Base-by-base conservation (phyloP, 2,113 vertebrate species). In the Prinia subflava region DNA sequence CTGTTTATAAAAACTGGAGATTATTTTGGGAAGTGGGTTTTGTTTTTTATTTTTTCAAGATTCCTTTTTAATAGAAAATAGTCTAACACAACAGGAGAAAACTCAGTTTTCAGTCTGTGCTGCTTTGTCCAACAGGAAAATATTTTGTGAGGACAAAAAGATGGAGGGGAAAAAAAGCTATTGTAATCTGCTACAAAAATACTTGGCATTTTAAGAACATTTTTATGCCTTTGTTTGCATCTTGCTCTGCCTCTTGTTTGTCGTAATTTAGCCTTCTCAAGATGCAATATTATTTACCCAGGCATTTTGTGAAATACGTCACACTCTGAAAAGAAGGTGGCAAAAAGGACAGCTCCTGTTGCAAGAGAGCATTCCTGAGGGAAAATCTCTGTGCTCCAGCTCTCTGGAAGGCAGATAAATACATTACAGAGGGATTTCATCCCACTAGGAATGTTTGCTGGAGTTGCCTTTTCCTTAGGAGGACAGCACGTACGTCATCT, bases 291-390 rank as follows among this genome's bases (percentile, higher is more conserved):
- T 80, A 81, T 86, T 94, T 50, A 50, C 60, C 35, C 92, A 78
- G 83, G 60, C 91, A 91, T 96, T 94, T 55, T 93, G 86, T 81
- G 89, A 94, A 94, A 70, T 76, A 65, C 22, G 17, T 94, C 92
- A 90, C 18, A 2, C 8, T 57, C n/a, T 44, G 37, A 56, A 55
- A 79, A 44, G 31, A 76, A 93, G 87, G 75, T 83, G 63, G 41
- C 18, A 50, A 44, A 90, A 53, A 75, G 53, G 70, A 30, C 62
- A 21, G 15, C 11, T 55, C 56, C 41, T 81, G 39, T 70, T 37
- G 2, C 92, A 89, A 59, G 83, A 17, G 68, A 81, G 44, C 60
- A 92, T 94, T 94, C 88, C 75, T 80, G 53, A 47, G 70, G 60
- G 27, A 15, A 73, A 74, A 47, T 31, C 18, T 5, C 79, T 35